Percentiles rank a stretch among this genome's conserved stretches.
Conservation (phyloP, 2,888 invertebrate species). For the Spodoptera exigua region DNA sequence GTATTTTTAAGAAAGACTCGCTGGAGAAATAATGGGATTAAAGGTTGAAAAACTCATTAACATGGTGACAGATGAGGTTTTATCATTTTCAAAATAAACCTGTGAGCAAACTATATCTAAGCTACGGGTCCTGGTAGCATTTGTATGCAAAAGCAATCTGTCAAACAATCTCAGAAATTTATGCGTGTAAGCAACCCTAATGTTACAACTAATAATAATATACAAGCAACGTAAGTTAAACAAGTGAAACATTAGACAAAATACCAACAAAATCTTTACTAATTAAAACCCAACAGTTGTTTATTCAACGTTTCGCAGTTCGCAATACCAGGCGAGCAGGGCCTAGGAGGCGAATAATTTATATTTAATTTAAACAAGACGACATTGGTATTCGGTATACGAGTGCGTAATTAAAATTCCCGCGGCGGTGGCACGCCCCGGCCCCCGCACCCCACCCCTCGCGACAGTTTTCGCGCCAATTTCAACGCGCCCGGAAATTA, state of each 20-base stretch:
- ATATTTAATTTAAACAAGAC: conserved; percentile 90
- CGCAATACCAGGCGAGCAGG: conserved; percentile 84
- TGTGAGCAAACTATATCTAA: background rate
- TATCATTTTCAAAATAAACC: background rate
- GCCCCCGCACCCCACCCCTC: conserved; percentile 64
- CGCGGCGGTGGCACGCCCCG: conserved; percentile 81
- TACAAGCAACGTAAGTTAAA: conserved; percentile 46
- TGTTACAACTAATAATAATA: conserved; percentile 45
- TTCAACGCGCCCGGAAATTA: conserved; percentile 89
- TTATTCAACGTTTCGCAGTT: conserved; percentile 82
- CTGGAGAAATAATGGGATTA: conserved; percentile 16
- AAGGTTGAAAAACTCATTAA: conserved; percentile 32
- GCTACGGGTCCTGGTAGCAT: conserved; percentile 1
- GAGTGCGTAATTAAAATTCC: conserved; percentile 90
- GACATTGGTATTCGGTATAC: conserved; percentile 89
- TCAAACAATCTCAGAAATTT: conserved; percentile 29
- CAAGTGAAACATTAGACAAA: conserved; percentile 63
- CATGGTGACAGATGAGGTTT: background rate
- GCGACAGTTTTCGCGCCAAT: conserved; percentile 90
- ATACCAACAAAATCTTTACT: conserved; percentile 77
- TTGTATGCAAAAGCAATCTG: conserved; percentile 7
- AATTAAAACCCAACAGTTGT: conserved; percentile 84
- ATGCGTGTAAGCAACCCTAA: conserved; percentile 20
- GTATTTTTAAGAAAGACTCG: conserved; percentile 14
- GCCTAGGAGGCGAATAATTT: conserved; percentile 88